Conservation (phyloP, 2,888 invertebrate species). For the Margaritifera margaritifera region DNA sequence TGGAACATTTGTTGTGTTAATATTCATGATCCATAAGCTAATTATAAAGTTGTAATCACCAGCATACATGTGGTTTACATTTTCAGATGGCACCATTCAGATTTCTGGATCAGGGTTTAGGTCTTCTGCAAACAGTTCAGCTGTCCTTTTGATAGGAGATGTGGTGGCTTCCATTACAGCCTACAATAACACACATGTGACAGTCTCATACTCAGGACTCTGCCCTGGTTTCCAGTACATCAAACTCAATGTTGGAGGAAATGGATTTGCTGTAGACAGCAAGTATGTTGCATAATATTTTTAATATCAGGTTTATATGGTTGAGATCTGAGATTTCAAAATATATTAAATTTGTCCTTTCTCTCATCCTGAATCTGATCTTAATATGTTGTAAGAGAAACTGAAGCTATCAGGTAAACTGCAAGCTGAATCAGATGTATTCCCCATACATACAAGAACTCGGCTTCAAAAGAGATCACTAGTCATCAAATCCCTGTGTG, state of each 20-base stretch:
- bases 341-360: no score
- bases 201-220: neutral
- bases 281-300: no score
- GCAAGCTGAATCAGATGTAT: no score
- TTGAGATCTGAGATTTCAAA: no score
- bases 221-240: slow-evolving; percentile 5
- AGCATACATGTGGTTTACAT: neutral
- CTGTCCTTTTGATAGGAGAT: slow-evolving; percentile 7
- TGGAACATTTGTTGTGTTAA: no score
- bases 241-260: slow-evolving; percentile 2
- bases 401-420: no score
- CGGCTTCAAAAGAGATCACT: no score
- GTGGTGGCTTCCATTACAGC: neutral
- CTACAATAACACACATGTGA: slow-evolving; percentile 12
- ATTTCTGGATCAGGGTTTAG: slow-evolving; percentile 15
- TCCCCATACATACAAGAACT: no score
- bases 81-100: slow-evolving; percentile 11
- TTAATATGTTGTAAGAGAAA: no score
- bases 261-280: slow-evolving; percentile 3
- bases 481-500: no score
- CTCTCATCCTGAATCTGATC: no score
- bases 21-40: neutral
- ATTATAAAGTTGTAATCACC: neutral
- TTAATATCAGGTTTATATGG: no score
- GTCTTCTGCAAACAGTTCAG: slow-evolving; percentile 2